These are phyloP conservation scores for Temnothorax ravouxi DNA, from an alignment of 2,888 invertebrate genomes.

Conservation along the genomic window DNA sequence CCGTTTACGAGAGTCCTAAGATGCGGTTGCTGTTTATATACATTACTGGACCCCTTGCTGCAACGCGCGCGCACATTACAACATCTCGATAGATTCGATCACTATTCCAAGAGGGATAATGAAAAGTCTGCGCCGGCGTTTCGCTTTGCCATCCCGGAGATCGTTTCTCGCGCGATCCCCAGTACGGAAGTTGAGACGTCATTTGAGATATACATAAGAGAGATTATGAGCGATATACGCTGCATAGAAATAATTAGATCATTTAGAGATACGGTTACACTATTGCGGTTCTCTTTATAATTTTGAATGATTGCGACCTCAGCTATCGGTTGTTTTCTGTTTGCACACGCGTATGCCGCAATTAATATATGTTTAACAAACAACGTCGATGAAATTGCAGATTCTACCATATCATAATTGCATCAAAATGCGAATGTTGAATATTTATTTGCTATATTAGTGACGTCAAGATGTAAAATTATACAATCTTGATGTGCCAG, in stretches of 20 bases:
- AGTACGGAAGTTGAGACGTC: not conserved
- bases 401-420: not conserved
- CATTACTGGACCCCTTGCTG: conserved; percentile 51
- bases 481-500: not conserved
- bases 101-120: conserved; percentile 28
- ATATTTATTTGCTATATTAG: not conserved
- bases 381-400: conserved; percentile 1
- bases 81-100: conserved; percentile 43
- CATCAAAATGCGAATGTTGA: not conserved
- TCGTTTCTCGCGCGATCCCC: not conserved
- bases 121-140: conserved; percentile 41
- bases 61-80: conserved; percentile 42
- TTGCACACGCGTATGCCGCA: not conserved
- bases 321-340: not conserved
- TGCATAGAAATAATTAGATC: not conserved
- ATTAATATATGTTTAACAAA: conserved; percentile 22
- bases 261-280: conserved; percentile 1
- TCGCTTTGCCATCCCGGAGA: not conserved
- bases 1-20: conserved; percentile 49
- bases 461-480: not conserved
- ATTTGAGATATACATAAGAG: not conserved
- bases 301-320: not conserved
- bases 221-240: not conserved
- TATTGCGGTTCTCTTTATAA: not conserved
- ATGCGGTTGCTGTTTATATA: conserved; percentile 66